Base-by-base conservation (phyloP, 2,113 vertebrate genomes). In the Gymnogyps californianus region DNA sequence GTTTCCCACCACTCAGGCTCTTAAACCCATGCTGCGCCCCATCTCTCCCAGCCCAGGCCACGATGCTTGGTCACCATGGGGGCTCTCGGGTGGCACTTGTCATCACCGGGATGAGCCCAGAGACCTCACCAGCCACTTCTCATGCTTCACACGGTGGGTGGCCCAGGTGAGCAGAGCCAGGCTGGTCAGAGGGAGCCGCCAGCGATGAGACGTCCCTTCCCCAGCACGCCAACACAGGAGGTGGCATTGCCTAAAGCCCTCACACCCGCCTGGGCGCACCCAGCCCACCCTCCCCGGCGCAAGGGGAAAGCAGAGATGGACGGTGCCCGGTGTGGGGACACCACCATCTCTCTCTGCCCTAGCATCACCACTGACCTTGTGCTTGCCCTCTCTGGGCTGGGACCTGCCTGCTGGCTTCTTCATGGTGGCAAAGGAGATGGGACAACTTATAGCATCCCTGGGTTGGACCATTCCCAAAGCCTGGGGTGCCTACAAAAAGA, bases 211-310 rank as follows among this genome's bases (percentile, higher is more conserved):
- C 2, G 2, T 29, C 55, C 55, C 29, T 88, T 61, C 19, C 54
- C 26, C 67, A 58, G 67, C 34, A 67, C 10, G 16, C 13, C 57
- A 79, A 8, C 0, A 0, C 31, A 42, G 18, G 58, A 1, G 10
- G 25, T 42, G 66, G 7, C 59, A 55, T 36, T 70, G 34, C 40
- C 77, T 28, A 31, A 67, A 83, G 42, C 25, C 72, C 47, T 51
- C 7, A 25, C 9, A 38, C 9, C 29, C 3, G 0, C 40, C 54
- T 2, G 1, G 31, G 19, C 9, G 6, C 15, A 52, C 26, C 18
- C 42, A 72, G 11, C 18, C 34, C 72, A 26, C 26, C 16, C 40
- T 66, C 15, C 40, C 17, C 1, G 0, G 26, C 19, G 57, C 29
- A 74, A 59, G 29, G n/a, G 38, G 19, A 70, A 24, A 65, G 44